Percentiles rank a stretch among this genome's conserved stretches.
Evolutionary conservation across 2,113 vertebrate species (phyloP).

Genomic region (Ariopsis seemanni): DNA sequence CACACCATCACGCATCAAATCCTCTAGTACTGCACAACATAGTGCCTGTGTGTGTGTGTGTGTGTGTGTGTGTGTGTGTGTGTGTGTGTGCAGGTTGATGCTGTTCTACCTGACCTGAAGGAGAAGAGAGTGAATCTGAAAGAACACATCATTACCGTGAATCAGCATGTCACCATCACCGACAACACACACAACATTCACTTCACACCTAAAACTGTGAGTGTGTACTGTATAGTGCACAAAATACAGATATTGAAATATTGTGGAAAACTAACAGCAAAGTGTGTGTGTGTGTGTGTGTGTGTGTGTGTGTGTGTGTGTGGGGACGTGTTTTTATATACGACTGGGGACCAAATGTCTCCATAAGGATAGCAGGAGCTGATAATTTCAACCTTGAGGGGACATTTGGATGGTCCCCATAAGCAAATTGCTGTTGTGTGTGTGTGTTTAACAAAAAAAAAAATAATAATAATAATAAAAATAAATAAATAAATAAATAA

Average conservation of each 20-base stretch:
- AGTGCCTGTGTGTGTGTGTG: neutral
- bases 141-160: conserved; percentile 37
- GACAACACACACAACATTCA: conserved; percentile 38
- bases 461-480: no score
- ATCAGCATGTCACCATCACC: neutral
- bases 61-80: neutral
- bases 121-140: conserved; percentile 27
- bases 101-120: neutral
- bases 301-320: conserved; percentile 43
- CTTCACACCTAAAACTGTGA: conserved; percentile 71
- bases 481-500: no score
- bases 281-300: neutral
- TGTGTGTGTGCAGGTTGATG: neutral
- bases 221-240: conserved; percentile 50
- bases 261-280: neutral
- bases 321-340: no score
- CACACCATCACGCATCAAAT: neutral
- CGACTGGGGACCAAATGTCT: no score
- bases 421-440: no score
- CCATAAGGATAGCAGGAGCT: no score
- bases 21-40: neutral
- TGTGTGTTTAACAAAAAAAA: conserved; percentile 14
- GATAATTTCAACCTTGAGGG: no score
- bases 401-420: no score
- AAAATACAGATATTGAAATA: conserved; percentile 64